Percentiles rank a stretch among this genome's conserved stretches.
These are phyloP conservation scores for Rousettus leschenaultii DNA, from an alignment of 2,113 vertebrate genomes.

Conservation along the genomic window DNA sequence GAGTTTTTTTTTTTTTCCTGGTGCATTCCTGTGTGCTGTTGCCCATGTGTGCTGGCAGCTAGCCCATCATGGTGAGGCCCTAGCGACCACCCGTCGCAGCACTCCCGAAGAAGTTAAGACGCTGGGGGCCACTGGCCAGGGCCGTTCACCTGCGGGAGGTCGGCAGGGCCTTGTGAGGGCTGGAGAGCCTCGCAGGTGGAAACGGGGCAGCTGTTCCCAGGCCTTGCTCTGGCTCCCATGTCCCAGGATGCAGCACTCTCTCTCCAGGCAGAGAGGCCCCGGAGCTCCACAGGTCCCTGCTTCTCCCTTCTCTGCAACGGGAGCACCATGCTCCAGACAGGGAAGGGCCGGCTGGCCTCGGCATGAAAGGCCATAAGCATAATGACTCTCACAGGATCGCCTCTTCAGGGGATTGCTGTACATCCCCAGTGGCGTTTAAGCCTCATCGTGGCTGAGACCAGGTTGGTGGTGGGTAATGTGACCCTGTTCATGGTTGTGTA, in stretches of 20 bases:
- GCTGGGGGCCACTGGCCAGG: too few relatives aligned
- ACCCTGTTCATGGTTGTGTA: rapidly evolving
- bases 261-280: background rate
- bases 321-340: rapidly evolving
- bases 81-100: rapidly evolving
- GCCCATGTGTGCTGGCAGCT: background rate
- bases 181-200: background rate
- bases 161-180: background rate
- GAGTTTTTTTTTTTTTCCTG: too few relatives aligned
- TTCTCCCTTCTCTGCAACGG: rapidly evolving
- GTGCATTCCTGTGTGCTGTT: rapidly evolving
- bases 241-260: background rate
- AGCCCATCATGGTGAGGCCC: rapidly evolving
- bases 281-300: rapidly evolving
- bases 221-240: too few relatives aligned
- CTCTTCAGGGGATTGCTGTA: background rate
- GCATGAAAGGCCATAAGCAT: background rate
- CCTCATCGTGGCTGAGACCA: background rate
- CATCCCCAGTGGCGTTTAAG: background rate
- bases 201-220: background rate
- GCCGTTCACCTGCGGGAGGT: rapidly evolving
- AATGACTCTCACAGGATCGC: rapidly evolving
- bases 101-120: background rate
- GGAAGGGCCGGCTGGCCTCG: background rate
- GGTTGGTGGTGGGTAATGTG: rapidly evolving